A percentile compares a stretch with the other conserved stretches of the same genome.
These are phyloP conservation scores for Cichlasoma orientale DNA, from an alignment of 2,797 vertebrate species.

Conservation along the genomic window DNA sequence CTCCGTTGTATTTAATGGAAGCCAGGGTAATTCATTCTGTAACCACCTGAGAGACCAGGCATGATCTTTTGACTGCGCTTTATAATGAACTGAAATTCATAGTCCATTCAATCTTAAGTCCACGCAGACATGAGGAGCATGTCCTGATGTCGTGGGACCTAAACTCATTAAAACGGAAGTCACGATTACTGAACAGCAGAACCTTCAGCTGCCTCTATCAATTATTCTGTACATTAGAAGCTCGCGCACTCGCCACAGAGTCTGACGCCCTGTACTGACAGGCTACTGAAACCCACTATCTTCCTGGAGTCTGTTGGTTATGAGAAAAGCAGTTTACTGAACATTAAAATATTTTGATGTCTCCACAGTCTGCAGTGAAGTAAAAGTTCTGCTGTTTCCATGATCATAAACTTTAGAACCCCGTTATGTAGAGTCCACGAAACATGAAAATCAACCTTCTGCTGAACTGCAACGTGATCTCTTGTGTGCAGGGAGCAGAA, in stretches of 20 bases:
- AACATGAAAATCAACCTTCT: neutral
- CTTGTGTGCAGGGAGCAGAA: neutral
- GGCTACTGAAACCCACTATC: neutral
- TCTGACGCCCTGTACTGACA: neutral
- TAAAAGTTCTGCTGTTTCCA: neutral
- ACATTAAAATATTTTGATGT: neutral
- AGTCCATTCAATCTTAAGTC: constrained; percentile 20
- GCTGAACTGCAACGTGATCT: neutral
- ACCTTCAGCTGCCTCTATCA: neutral
- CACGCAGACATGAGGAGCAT: neutral
- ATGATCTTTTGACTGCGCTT: constrained; percentile 60
- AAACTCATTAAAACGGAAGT: constrained; percentile 48
- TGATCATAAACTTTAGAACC: neutral
- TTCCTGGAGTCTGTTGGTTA: neutral
- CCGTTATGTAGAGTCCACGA: neutral
- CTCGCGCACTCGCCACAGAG: neutral
- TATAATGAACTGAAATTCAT: constrained; percentile 51
- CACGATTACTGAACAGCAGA: constrained; percentile 2
- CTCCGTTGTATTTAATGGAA: constrained; percentile 54
- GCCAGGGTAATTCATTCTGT: constrained; percentile 51
- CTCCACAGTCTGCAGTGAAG: neutral
- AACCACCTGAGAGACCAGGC: constrained; percentile 60
- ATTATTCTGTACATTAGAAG: neutral
- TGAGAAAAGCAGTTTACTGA: neutral
- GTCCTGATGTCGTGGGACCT: constrained; percentile 38